Evolutionary conservation across 2,888 invertebrate genomes (phyloP), one percentile per base, ranked within the genome.

Genomic region (Tetanocera ferruginea): DNA sequence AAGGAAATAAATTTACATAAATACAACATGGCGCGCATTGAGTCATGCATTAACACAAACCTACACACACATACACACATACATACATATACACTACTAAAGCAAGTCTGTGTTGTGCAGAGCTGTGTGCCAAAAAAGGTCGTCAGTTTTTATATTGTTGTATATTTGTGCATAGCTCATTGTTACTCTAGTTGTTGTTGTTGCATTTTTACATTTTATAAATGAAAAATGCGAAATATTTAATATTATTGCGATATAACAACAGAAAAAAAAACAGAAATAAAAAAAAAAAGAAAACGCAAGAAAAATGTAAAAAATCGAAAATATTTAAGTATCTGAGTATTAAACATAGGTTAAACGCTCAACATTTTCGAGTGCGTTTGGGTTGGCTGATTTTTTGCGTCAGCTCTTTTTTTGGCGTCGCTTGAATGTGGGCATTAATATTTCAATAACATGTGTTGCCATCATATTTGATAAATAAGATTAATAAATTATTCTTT

Each of bases 1-100:
- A 74, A 9, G 67, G 37, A 52, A 75, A 75, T 75, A 67, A 72
- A 72, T 67, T 52, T 75, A 51, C 55, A 66, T 67, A 75, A 75
- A 75, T 66, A 55, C 75, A 67, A 67, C 75, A 67, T 75, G 75
- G 75, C 34, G 67, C 52, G 52, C 62, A 70, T 14, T 55, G n/a
- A 31, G 28, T 6, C n/a, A 49, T 37, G n/a, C 49, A 60, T 34
- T 11, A 17, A 23, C 25, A 34, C 34, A 23, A 14, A 25, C 19
- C 37, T 1, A n/a, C 14, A 62, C 43, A 60, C 5, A 43, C 49
- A 14, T 8, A 37, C 37, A 37, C 8, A 37, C 37, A 37, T 8
- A 37, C 37, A 37, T 1, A 37, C 8, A 37, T 8, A 43, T 43
- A 43, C 11, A 14, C n/a, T n/a, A 43, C 43, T 43, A 43, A 43